phyloP scores from a whole-genome alignment of 1,140 invertebrate species.

The Drosophila simulans region DNA sequence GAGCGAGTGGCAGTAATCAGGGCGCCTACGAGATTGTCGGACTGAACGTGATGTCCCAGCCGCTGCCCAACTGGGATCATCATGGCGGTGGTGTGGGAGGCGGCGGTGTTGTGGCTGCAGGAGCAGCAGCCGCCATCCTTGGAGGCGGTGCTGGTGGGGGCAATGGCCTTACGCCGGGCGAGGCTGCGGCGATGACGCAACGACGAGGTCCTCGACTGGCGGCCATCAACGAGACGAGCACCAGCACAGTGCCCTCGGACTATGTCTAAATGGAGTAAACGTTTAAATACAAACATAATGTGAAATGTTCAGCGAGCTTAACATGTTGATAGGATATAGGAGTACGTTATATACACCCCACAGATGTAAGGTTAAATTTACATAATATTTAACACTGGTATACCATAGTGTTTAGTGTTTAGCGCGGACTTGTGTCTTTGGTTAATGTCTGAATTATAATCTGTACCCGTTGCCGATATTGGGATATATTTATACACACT shows the following conservation, averaged over 20 bases:
- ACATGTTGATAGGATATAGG: slow-evolving; percentile 58
- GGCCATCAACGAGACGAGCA: slow-evolving; percentile 88
- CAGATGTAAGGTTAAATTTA: slow-evolving; percentile 38
- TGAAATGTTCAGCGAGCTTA: slow-evolving; percentile 73
- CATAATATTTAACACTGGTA: slow-evolving; percentile 8
- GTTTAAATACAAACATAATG: slow-evolving; percentile 17
- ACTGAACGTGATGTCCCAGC: slow-evolving; percentile 83
- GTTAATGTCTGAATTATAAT: slow-evolving; percentile 54
- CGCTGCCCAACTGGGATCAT: slow-evolving; percentile 82
- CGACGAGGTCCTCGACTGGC: slow-evolving; percentile 85
- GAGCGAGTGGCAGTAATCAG: slow-evolving; percentile 82
- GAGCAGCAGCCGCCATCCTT: slow-evolving; percentile 15
- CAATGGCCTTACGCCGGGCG: slow-evolving; percentile 38
- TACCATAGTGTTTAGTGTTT: slow-evolving; percentile 30
- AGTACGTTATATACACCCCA: slow-evolving; percentile 52
- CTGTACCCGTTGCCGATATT: slow-evolving; percentile 32
- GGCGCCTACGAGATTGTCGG: slow-evolving; percentile 87
- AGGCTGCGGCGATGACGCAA: slow-evolving; percentile 75
- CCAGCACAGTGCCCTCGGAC: slow-evolving; percentile 87
- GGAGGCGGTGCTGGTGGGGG: slow-evolving; percentile 35
- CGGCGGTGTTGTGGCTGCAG: slow-evolving; percentile 26
- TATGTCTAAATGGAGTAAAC: slow-evolving; percentile 85
- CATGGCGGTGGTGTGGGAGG: slow-evolving; percentile 49
- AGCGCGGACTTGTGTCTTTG: slow-evolving; percentile 10
- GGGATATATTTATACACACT: slow-evolving; percentile 58